Evolutionary conservation across 2,797 vertebrate species (phyloP), one percentile per base, ranked within the genome.

Genomic region (Cheirogaleus major): DNA sequence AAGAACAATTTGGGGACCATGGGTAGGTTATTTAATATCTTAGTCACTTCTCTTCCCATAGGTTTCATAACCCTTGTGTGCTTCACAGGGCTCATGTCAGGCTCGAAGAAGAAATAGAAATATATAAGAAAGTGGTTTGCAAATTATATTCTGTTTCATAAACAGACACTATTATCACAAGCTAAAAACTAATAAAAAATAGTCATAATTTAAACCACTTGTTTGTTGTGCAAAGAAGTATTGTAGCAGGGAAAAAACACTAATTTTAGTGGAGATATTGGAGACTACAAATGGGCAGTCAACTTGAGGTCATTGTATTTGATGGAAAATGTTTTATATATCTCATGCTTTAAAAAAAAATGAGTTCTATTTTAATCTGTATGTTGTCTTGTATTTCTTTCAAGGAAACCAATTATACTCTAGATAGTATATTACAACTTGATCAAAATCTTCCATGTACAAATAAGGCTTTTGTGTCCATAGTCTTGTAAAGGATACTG

Each of bases 401-500:
- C 27, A 87, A 94, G n/a, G 70, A 96, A 73, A 93, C 69, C 25
- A 69, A 3, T 83, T 95, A 72, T 0, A 38, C 57, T 81, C 93
- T 72, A 79, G 15, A 25, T 73, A 95, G 18, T 4, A 41, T 80
- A 73, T 45, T 94, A 79, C 32, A 7, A 43, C 35, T 43, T 94
- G 89, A 55, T 94, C 73, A 85, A 94, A 73, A 30, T 61, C 55
- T 65, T 97, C 70, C 15, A 76, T 6, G 55, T 93, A 86, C 85
- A 73, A 65, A 55, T 94, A 89, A 96, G 95, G 93, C 82, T 97
- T 95, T 61, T 81, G 52, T 91, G 93, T 96, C 70, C 59, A 95
- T 72, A 8, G 4, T 70, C 8, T 91, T 80, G 38, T 96, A 69
- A 80, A 69, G 92, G 89, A 67, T 81, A 43, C 81, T 90, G 75